Conservation (phyloP, 2,113 vertebrate genomes). For the Craseonycteris thonglongyai region DNA sequence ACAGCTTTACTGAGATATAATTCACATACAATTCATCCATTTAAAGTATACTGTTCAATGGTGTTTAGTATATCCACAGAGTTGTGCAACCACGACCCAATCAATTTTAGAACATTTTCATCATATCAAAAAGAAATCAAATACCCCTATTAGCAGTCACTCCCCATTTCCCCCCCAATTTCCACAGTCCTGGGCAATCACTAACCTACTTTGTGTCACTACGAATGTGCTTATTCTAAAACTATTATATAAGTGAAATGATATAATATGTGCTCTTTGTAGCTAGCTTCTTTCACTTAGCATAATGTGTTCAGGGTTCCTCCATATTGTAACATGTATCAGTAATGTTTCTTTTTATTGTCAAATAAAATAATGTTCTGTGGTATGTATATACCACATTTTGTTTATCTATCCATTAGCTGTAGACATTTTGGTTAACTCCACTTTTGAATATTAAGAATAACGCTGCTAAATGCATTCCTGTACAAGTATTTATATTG, state of each 20-base stretch:
- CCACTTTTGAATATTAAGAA: background rate
- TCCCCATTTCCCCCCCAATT: background rate
- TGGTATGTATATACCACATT: background rate
- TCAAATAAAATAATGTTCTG: background rate
- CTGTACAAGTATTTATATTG: background rate
- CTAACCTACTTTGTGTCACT: background rate
- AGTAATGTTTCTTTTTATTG: background rate
- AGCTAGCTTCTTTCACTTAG: background rate
- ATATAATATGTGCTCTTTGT: background rate
- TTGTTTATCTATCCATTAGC: background rate
- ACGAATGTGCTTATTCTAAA: background rate
- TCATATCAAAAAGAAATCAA: background rate
- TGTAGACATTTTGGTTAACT: background rate
- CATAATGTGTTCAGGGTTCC: background rate
- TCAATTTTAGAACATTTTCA: background rate
- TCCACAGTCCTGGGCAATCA: background rate
- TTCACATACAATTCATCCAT: background rate
- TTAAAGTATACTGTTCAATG: background rate
- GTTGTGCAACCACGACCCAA: background rate
- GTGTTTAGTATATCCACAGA: background rate
- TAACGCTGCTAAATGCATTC: background rate
- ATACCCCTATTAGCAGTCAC: background rate
- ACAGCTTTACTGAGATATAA: background rate
- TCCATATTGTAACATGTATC: background rate
- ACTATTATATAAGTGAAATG: background rate